Conservation (phyloP, 1,140 invertebrate species). For the Brachystomella parvula region DNA sequence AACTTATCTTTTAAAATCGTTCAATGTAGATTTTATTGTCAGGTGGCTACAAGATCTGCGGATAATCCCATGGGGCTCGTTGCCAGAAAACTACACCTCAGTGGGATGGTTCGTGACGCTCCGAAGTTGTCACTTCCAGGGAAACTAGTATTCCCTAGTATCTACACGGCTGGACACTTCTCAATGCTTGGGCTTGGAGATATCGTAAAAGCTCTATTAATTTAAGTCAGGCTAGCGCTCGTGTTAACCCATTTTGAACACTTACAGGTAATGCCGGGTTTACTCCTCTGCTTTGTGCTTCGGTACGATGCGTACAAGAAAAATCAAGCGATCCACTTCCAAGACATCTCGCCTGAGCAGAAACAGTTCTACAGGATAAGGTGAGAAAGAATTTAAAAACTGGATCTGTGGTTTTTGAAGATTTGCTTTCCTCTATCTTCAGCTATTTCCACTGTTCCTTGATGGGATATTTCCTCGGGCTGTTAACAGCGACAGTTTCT, state of each 20-base stretch:
- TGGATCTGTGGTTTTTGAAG: no score
- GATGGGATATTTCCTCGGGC: slow-evolving; percentile 92
- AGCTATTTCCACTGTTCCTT: slow-evolving; percentile 95
- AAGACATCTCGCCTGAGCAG: slow-evolving; percentile 69
- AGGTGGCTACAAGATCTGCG: slow-evolving; percentile 78
- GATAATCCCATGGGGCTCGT: slow-evolving; percentile 92
- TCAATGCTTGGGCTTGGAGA: slow-evolving; percentile 95
- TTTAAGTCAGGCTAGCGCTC: no score
- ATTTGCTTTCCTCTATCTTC: background rate
- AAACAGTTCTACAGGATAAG: slow-evolving; percentile 58
- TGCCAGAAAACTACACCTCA: slow-evolving; percentile 80
- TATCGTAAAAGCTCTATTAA: slow-evolving; percentile 60
- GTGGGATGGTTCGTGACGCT: slow-evolving; percentile 74
- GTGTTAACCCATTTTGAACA: no score
- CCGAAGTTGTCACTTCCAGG: slow-evolving; percentile 80
- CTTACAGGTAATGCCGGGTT: slow-evolving; percentile 87
- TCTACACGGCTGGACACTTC: slow-evolving; percentile 90
- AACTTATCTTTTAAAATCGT: background rate
- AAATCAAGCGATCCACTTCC: slow-evolving; percentile 59
- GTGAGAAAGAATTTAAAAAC: slow-evolving; percentile 40
- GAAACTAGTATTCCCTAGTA: slow-evolving; percentile 93
- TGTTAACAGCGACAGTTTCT: slow-evolving; percentile 88
- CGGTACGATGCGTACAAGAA: slow-evolving; percentile 95
- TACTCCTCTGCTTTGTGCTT: slow-evolving; percentile 89
- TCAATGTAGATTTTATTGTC: slow-evolving; percentile 4